Conservation (phyloP, 2,888 invertebrate genomes). For the Conchocele bisecta region DNA sequence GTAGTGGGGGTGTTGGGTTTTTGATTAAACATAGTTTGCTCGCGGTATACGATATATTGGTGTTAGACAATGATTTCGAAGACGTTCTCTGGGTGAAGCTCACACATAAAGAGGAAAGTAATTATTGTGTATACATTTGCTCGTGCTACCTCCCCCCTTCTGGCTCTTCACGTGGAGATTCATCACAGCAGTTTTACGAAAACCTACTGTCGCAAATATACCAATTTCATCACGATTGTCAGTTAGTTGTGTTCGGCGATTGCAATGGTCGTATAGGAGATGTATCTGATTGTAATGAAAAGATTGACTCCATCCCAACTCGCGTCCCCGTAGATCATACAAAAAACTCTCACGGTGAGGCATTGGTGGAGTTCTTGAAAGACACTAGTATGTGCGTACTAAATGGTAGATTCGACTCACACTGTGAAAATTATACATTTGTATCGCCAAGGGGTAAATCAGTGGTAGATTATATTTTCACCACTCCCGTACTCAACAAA, state of each 20-base stretch:
- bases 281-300: conserved; percentile 13
- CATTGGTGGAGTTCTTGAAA: neutral
- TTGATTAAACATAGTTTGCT: neutral
- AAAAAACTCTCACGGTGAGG: neutral
- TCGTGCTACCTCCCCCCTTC: conserved; percentile 2
- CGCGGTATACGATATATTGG: neutral
- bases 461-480: conserved; percentile 1
- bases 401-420: neutral
- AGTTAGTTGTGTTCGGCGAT: neutral
- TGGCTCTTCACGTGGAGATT: neutral
- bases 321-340: neutral
- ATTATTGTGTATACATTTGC: neutral
- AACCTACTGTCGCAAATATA: conserved; percentile 3
- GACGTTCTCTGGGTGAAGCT: neutral
- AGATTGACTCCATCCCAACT: neutral
- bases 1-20: neutral
- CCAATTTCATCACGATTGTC: neutral
- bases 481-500: too few relatives aligned
- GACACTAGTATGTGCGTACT: conserved; percentile 3
- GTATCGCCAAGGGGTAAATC: neutral
- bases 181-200: neutral
- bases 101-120: neutral
- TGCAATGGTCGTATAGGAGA: too few relatives aligned
- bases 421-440: conserved; percentile 4
- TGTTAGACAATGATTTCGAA: conserved; percentile 1